Evolutionary conservation across 2,888 invertebrate species (phyloP).

Genomic region (Actias luna): DNA sequence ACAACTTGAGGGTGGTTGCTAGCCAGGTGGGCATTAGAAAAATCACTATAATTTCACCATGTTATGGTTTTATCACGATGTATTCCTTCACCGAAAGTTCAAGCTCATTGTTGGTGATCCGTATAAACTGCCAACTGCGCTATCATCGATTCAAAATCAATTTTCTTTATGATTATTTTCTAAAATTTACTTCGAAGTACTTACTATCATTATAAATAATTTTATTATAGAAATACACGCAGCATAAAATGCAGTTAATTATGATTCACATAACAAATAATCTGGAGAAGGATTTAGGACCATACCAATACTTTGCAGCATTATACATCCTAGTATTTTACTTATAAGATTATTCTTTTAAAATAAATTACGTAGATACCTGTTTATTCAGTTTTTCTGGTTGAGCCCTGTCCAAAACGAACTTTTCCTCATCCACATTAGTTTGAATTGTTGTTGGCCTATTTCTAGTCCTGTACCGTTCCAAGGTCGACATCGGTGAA

Average conservation of each 20-base stretch:
- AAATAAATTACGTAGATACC: constrained; percentile 41
- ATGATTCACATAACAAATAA: background rate
- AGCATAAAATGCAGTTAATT: background rate
- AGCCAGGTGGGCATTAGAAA: no score
- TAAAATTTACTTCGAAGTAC: background rate
- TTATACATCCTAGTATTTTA: background rate
- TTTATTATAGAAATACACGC: background rate
- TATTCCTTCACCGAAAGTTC: no score
- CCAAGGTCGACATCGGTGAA: constrained; percentile 74
- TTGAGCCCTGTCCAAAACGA: constrained; percentile 85
- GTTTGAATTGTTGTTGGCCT: constrained; percentile 66
- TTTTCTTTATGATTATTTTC: background rate
- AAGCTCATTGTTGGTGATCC: no score
- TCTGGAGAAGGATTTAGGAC: background rate
- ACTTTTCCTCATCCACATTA: constrained; percentile 83
- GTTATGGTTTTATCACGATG: no score
- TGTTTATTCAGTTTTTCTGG: constrained; percentile 80
- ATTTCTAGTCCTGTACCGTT: constrained; percentile 69
- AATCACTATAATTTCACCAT: no score
- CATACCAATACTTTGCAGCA: background rate
- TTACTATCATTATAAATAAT: background rate
- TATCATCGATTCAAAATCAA: no score
- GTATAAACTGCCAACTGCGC: no score
- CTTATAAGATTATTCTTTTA: background rate
- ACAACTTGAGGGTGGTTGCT: no score